A percentile compares a stretch with the other conserved stretches of the same genome.
Evolutionary conservation across 2,113 vertebrate species (phyloP).

Genomic region (Oncorhynchus gorbuscha): DNA sequence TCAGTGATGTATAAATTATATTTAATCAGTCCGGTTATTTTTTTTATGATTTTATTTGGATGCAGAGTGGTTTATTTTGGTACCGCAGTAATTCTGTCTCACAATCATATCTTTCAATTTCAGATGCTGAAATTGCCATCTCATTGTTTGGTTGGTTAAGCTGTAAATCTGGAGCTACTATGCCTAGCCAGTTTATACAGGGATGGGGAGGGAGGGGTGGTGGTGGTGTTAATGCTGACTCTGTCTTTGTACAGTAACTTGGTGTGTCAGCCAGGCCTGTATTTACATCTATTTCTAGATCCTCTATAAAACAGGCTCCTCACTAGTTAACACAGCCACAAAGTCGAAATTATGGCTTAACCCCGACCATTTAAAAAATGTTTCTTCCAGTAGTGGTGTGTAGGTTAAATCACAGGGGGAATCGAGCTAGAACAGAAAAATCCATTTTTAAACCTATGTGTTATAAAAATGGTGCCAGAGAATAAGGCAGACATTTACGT

Average conservation of each 20-base stretch:
- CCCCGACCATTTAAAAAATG: too few relatives aligned
- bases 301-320: background rate
- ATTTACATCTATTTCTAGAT: background rate
- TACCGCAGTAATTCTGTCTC: background rate
- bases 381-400: too few relatives aligned
- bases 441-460: too few relatives aligned
- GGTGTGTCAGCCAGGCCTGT: background rate
- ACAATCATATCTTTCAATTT: background rate
- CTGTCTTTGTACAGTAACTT: background rate
- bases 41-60: background rate
- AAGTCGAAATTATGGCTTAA: too few relatives aligned
- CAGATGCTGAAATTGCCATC: background rate
- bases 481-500: too few relatives aligned
- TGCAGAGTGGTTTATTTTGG: background rate
- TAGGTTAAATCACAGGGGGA: too few relatives aligned
- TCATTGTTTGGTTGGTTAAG: slow-evolving; percentile 2
- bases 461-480: too few relatives aligned
- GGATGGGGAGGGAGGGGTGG: background rate
- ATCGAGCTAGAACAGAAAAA: too few relatives aligned
- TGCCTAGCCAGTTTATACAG: background rate
- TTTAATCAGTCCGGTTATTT: background rate
- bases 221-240: background rate
- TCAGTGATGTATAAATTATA: background rate
- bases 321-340: too few relatives aligned
- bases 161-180: background rate